phyloP scores from a whole-genome alignment of 2,888 invertebrate species.

The Oscheius sp. region DNA sequence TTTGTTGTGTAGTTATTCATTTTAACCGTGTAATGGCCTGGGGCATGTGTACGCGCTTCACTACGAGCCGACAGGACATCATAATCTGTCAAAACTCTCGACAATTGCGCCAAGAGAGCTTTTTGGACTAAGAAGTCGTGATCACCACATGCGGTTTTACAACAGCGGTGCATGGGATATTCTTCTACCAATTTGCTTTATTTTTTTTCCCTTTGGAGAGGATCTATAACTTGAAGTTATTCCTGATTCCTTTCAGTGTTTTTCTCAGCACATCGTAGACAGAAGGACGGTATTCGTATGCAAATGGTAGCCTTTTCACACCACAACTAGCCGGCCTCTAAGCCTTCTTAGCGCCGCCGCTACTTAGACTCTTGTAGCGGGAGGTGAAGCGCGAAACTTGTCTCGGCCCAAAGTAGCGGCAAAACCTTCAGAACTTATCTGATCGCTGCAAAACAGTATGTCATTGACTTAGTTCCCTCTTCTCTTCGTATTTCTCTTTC shows the following conservation, averaged over 20 bases:
- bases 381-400: slow-evolving; percentile 24
- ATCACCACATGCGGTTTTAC: slow-evolving; percentile 19
- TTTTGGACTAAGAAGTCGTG: slow-evolving; percentile 3
- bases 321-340: slow-evolving; percentile 22
- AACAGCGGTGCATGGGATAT: not conserved
- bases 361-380: slow-evolving; percentile 27
- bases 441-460: not conserved
- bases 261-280: not conserved
- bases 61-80: slow-evolving; percentile 9
- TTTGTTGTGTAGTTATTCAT: slow-evolving; percentile 5
- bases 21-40: slow-evolving; percentile 2
- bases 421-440: not conserved
- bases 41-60: slow-evolving; percentile 20
- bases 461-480: not conserved
- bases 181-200: not conserved
- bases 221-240: not conserved
- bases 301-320: slow-evolving; percentile 30
- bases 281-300: slow-evolving; percentile 25
- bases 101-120: slow-evolving; percentile 3
- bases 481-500: not conserved
- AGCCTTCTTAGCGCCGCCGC: slow-evolving; percentile 29
- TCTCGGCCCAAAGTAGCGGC: slow-evolving; percentile 17
- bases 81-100: slow-evolving; percentile 29
- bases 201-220: not conserved
- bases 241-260: not conserved